Conservation (phyloP, 2,888 invertebrate species). For the Eumacrocentrus americanus region DNA sequence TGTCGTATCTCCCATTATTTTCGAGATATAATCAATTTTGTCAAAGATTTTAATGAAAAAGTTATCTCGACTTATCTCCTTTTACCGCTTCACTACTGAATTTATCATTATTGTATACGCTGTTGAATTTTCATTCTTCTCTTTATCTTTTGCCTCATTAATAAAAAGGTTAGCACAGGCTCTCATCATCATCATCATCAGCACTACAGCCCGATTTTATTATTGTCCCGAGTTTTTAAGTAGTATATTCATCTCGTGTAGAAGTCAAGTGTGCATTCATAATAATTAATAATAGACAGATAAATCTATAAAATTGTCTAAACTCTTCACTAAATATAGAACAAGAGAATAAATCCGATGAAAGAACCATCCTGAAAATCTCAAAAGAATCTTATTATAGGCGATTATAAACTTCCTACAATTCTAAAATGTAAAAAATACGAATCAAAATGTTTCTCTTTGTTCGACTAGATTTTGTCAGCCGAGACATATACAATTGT, state of each 20-base stretch:
- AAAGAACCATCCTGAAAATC: background rate
- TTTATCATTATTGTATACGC: no score
- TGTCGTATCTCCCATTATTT: no score
- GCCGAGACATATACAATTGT: no score
- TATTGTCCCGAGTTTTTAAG: constrained; percentile 21
- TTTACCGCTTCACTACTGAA: no score
- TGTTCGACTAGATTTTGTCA: background rate
- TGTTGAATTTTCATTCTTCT: background rate
- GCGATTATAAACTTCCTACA: background rate
- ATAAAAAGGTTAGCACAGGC: no score
- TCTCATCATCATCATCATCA: no score
- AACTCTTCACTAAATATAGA: background rate
- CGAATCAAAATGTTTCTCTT: background rate
- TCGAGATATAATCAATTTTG: no score
- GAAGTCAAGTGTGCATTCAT: background rate
- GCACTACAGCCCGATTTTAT: no score
- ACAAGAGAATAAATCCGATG: background rate
- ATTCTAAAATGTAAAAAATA: background rate
- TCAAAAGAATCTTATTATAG: background rate
- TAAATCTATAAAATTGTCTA: constrained; percentile 11
- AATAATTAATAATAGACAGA: background rate
- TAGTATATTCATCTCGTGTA: constrained; percentile 2
- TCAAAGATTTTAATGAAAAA: no score
- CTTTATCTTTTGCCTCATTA: background rate
- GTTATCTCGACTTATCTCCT: no score